Evolutionary conservation across 2,888 invertebrate genomes (phyloP).

Genomic region (Emmelina monodactyla): DNA sequence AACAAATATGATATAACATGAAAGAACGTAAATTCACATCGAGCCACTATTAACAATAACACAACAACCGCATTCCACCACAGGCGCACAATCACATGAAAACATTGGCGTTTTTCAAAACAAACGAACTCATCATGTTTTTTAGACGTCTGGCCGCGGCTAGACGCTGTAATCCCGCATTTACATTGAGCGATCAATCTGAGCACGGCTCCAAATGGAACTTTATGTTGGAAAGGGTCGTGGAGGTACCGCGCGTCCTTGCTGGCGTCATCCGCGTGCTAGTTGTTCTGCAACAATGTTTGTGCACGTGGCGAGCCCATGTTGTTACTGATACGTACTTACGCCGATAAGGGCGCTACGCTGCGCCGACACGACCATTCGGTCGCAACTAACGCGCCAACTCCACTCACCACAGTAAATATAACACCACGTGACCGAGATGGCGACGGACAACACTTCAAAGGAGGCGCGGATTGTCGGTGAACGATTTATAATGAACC

Average conservation of each 20-base stretch:
- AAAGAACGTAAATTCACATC: no score
- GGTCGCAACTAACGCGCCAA: constrained; percentile 53
- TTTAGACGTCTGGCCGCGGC: constrained; percentile 21
- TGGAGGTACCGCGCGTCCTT: constrained; percentile 39
- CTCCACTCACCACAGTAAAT: constrained; percentile 23
- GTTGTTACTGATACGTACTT: constrained; percentile 35
- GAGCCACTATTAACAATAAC: neutral
- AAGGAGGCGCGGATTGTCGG: constrained; percentile 24
- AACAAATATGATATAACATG: neutral
- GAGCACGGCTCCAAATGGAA: constrained; percentile 3
- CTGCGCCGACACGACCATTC: constrained; percentile 42
- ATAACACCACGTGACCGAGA: constrained; percentile 55
- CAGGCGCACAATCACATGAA: neutral
- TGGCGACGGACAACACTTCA: constrained; percentile 23
- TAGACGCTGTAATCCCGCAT: constrained; percentile 23
- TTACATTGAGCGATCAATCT: constrained; percentile 27
- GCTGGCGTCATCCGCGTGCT: constrained; percentile 48
- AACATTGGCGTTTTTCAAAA: constrained; percentile 14
- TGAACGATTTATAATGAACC: constrained; percentile 21
- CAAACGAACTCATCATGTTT: constrained; percentile 25
- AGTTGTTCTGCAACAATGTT: constrained; percentile 63
- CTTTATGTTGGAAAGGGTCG: constrained; percentile 18
- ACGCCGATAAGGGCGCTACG: constrained; percentile 44
- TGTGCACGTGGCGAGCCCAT: constrained; percentile 57
- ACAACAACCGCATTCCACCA: constrained; percentile 1